Base-by-base conservation (phyloP, 1,140 invertebrate species). In the Diuraphis noxia region DNA sequence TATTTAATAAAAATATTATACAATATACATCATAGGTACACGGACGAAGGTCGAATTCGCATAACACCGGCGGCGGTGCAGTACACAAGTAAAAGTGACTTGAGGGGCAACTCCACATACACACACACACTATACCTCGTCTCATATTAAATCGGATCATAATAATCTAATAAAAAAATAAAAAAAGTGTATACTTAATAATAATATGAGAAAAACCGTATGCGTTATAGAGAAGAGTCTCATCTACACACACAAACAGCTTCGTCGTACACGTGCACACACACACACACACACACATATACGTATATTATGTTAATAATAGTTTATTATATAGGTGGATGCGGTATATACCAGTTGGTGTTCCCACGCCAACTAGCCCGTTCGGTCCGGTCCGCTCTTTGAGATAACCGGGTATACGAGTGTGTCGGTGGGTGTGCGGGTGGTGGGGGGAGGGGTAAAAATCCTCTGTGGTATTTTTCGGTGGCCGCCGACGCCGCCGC, bases 391-490 rank as follows among this genome's bases (percentile, higher is more conserved):
- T 87, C 43, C 85, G 85, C 85, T 56, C 34, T 72, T 52, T 30
- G 86, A 56, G 86, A 88, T 36, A 72, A 89, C 56, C 56, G 56
- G 56, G 56, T 72, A 72, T 72, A 34, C 56, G 56, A 38, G 56
- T 9, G n/a, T 10, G 2, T 41, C 30, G 77, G 21, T n/a, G 56
- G 56, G 34, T 4, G 40, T 72, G 1, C 41, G 88, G 88, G 13
- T n/a, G 56, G 56, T 17, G n/a, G n/a, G 56, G 1, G 46, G 63
- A 72, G 63, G 49, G 49, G 49, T 40, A 88, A 88, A 91, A 91
- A 91, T 91, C 89, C 72, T 91, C 89, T 52, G 77, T 52, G 89
- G 89, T 91, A 91, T 91, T 91, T 90, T 90, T 91, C 89, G 89
- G 89, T 91, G 89, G 89, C 89, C 89, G 89, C 88, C 86, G 85